Conservation (phyloP, 2,888 invertebrate species). For the Lobophora halterata region DNA sequence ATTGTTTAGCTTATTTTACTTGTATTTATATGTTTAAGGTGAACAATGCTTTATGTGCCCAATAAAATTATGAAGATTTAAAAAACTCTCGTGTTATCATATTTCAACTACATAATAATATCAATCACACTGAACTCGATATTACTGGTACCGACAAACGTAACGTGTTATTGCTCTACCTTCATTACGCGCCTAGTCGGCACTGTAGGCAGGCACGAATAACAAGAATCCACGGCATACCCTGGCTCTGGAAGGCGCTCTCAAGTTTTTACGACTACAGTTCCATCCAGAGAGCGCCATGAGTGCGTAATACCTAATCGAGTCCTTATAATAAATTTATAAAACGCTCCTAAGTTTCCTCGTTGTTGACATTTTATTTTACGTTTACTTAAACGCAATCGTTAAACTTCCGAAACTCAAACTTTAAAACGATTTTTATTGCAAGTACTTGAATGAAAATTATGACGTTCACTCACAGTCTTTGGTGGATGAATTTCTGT, state of each 20-base stretch:
- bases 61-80: too few species aligned
- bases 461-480: conserved; percentile 23
- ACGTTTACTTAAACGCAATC: conserved; percentile 31
- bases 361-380: conserved; percentile 37
- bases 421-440: conserved; percentile 31
- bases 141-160: conserved; percentile 13
- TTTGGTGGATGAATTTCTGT: too few species aligned
- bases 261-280: conserved; percentile 49
- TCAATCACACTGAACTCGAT: too few species aligned
- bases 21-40: too few species aligned
- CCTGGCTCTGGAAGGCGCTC: conserved; percentile 39
- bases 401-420: conserved; percentile 31
- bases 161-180: conserved; percentile 20
- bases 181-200: conserved; percentile 18
- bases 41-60: too few species aligned
- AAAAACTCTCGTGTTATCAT: too few species aligned
- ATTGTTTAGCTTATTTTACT: too few species aligned
- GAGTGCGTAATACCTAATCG: conserved; percentile 48
- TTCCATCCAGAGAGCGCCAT: conserved; percentile 44
- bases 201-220: too few species aligned
- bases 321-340: conserved; percentile 50
- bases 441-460: conserved; percentile 29
- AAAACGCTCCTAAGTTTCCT: conserved; percentile 42
- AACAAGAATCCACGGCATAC: conserved; percentile 30
- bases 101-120: too few species aligned